Base-by-base conservation (phyloP, 2,113 vertebrate species). In the Illadopsis cleaveri region DNA sequence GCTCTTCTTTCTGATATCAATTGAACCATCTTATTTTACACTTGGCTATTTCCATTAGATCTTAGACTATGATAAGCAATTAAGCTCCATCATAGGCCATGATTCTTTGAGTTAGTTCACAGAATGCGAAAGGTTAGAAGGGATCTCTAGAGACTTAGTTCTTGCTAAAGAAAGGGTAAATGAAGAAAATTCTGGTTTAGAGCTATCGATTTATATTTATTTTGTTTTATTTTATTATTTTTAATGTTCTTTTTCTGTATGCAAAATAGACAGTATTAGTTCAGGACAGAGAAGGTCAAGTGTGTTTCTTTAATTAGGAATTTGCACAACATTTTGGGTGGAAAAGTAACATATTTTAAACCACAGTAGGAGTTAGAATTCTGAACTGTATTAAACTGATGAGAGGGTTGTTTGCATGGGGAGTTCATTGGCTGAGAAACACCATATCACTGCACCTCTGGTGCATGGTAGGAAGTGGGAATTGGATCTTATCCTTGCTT, bases 11-110 rank as follows among this genome's bases (percentile, higher is more conserved):
- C 62, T 87, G 68, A 65, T 96, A 91, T 75, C 42, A 92, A 5
- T 71, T 85, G 77, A 84, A 91, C 30, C 6, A 27, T 70, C 69
- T 94, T 69, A 75, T 95, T 97, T 96, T 91, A 86, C 81, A 45
- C 65, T 80, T 76, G 44, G 48, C 85, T 95, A 44, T 88, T 96
- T 97, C 70, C 40, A 76, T 94, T 96, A 25, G 57, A 68, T 75
- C 75, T 21, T 86, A 80, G 73, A 64, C 66, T 93, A 37, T 42
- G 69, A 86, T 83, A 69, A 71, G 87, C 40, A 94, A 89, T 93
- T 61, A 75, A n/a, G 40, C 58, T 68, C 47, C 64, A 75, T 81
- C 48, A 90, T 23, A 73, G 40, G 31, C 45, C 11, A 6, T 50
- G 51, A 56, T 79, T 77, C 31, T 91, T 51, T 71, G 69, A 68